These are phyloP conservation scores for Lamproptera curius DNA, from an alignment of 2,888 invertebrate species.

Conservation along the genomic window DNA sequence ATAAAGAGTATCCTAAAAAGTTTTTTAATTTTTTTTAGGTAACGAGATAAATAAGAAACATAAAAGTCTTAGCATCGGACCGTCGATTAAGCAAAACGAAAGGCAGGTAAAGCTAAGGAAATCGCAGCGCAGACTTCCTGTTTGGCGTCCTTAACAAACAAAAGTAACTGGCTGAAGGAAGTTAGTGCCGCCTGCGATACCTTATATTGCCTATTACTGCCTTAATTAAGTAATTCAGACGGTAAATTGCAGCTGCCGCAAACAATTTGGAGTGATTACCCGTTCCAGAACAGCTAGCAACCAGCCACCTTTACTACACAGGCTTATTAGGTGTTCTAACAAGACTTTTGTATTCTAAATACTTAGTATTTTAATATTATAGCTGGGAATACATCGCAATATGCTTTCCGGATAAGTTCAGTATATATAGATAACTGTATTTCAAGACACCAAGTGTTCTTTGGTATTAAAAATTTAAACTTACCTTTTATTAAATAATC, in stretches of 20 bases:
- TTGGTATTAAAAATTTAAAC: no score
- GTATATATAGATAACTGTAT: no score
- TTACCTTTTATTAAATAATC: no score
- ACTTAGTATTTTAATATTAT: no score
- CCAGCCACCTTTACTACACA: conserved; percentile 10
- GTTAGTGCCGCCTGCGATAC: conserved; percentile 34
- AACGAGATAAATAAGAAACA: no score
- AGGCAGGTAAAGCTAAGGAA: not conserved
- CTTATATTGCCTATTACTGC: conserved; percentile 43
- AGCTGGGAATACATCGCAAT: no score
- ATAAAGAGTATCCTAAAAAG: no score
- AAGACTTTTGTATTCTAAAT: conserved; percentile 14
- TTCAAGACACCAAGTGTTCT: no score
- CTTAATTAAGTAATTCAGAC: conserved; percentile 58
- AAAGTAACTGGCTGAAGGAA: conserved; percentile 32
- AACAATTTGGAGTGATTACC: conserved; percentile 62
- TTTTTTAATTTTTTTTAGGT: no score
- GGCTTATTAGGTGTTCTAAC: conserved; percentile 14
- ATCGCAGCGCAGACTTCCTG: conserved; percentile 1
- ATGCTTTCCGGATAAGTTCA: no score
- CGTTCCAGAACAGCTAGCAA: conserved; percentile 37
- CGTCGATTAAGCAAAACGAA: conserved; percentile 13
- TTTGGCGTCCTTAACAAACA: conserved; percentile 13
- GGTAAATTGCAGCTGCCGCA: conserved; percentile 64
- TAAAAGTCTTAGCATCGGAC: conserved; percentile 1